These are phyloP conservation scores for Pomacea maculata DNA, from an alignment of 1,140 invertebrate genomes.

Conservation along the genomic window DNA sequence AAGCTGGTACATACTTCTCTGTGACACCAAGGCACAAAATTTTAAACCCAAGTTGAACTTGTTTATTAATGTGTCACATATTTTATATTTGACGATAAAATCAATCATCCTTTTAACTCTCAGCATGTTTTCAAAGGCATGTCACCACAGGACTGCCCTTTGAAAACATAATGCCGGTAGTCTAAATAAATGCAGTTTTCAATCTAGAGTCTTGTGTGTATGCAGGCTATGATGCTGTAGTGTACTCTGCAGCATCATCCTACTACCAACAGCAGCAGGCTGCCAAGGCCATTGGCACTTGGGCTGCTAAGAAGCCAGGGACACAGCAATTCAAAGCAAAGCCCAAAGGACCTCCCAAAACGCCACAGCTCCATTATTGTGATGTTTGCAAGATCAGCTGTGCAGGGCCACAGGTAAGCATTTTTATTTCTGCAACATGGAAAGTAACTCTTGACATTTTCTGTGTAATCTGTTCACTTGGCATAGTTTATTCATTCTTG, in stretches of 20 bases:
- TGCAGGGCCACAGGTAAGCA: conserved; percentile 83
- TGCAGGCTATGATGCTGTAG: conserved; percentile 86
- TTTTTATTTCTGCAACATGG: not conserved
- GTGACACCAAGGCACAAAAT: not conserved
- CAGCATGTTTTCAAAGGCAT: too few species aligned
- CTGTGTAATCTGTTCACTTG: not conserved
- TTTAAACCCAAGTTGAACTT: not conserved
- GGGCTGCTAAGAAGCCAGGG: conserved; percentile 70
- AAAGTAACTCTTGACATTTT: not conserved
- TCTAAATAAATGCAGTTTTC: not conserved
- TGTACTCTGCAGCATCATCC: conserved; percentile 92
- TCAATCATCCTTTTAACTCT: too few species aligned
- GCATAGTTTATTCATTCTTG: not conserved
- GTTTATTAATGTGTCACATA: too few species aligned
- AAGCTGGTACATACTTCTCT: not conserved
- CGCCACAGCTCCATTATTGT: conserved; percentile 64
- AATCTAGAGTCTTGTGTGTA: not conserved
- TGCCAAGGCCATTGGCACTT: conserved; percentile 62
- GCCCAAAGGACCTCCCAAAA: conserved; percentile 57
- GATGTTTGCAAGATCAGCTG: conserved; percentile 95
- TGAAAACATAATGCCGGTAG: too few species aligned
- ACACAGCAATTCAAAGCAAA: conserved; percentile 70
- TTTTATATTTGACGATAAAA: too few species aligned
- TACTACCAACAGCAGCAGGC: conserved; percentile 84
- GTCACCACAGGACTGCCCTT: too few species aligned